Conservation (phyloP, 2,797 vertebrate genomes). For the Etheostoma perlongum region DNA sequence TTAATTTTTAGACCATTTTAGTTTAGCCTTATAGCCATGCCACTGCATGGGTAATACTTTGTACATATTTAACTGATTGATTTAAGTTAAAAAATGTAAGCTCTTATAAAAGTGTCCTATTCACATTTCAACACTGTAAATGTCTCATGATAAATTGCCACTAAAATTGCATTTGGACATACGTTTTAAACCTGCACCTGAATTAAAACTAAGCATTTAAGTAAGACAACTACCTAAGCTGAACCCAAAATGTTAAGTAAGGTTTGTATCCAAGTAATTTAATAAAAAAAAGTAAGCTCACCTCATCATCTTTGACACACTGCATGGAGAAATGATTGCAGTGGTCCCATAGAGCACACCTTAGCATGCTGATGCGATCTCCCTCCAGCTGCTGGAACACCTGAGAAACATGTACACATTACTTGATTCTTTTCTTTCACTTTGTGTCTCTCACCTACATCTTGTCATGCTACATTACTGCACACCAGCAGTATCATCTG, state of each 20-base stretch:
- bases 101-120: not conserved
- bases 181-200: not conserved
- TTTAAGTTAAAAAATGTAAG: not conserved
- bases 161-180: not conserved
- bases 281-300: slow-evolving; percentile 50
- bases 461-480: not conserved
- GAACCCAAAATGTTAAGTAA: not conserved
- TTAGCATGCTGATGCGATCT: slow-evolving; percentile 89
- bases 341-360: slow-evolving; percentile 93
- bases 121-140: not conserved
- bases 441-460: not conserved
- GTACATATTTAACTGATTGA: not conserved
- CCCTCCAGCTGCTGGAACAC: slow-evolving; percentile 92
- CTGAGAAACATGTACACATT: slow-evolving; percentile 68
- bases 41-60: not conserved
- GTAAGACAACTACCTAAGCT: not conserved
- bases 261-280: not conserved
- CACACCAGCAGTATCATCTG: not conserved
- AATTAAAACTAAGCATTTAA: not conserved
- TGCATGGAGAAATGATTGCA: slow-evolving; percentile 93
- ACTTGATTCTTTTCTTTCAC: not conserved
- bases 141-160: not conserved
- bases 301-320: slow-evolving; percentile 93
- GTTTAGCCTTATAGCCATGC: not conserved
- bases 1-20: not conserved